These are phyloP conservation scores for Paedocypris micromegethes DNA, from an alignment of 2,797 vertebrate species.

Conservation along the genomic window DNA sequence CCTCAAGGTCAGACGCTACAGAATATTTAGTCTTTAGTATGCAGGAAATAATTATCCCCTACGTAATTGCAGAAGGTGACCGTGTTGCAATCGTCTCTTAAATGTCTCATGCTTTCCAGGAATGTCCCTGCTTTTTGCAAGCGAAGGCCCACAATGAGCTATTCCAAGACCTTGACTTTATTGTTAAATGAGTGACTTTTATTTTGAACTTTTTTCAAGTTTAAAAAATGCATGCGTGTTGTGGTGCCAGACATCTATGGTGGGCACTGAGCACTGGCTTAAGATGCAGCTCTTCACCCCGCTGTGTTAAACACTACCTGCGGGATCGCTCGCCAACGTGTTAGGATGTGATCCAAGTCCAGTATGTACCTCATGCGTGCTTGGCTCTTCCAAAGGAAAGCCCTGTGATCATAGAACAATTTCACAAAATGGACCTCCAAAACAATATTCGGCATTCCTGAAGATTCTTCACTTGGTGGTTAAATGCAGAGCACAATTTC, in stretches of 20 bases:
- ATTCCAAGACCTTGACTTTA: constrained; percentile 24
- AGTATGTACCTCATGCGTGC: constrained; percentile 10
- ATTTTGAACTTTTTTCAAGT: constrained; percentile 13
- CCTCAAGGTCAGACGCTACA: constrained; percentile 40
- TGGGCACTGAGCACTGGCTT: constrained; percentile 50
- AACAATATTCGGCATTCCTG: too few species aligned
- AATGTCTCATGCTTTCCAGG: neutral
- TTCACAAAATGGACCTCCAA: too few species aligned
- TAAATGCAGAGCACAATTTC: too few species aligned
- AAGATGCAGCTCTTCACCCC: constrained; percentile 52
- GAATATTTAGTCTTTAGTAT: constrained; percentile 18
- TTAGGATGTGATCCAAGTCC: constrained; percentile 65
- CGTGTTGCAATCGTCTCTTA: constrained; percentile 4
- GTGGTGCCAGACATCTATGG: constrained; percentile 51
- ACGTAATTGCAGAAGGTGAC: constrained; percentile 33
- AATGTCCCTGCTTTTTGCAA: constrained; percentile 1
- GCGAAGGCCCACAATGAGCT: constrained; percentile 22
- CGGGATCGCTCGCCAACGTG: constrained; percentile 59
- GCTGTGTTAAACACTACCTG: constrained; percentile 69
- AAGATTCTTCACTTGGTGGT: too few species aligned
- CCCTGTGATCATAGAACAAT: neutral
- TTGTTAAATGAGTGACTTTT: constrained; percentile 23
- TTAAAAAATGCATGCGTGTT: constrained; percentile 33
- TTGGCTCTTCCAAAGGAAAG: constrained; percentile 37
- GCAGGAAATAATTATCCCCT: constrained; percentile 33